Evolutionary conservation across 2,113 vertebrate species (phyloP).

Genomic region (Castor canadensis): DNA sequence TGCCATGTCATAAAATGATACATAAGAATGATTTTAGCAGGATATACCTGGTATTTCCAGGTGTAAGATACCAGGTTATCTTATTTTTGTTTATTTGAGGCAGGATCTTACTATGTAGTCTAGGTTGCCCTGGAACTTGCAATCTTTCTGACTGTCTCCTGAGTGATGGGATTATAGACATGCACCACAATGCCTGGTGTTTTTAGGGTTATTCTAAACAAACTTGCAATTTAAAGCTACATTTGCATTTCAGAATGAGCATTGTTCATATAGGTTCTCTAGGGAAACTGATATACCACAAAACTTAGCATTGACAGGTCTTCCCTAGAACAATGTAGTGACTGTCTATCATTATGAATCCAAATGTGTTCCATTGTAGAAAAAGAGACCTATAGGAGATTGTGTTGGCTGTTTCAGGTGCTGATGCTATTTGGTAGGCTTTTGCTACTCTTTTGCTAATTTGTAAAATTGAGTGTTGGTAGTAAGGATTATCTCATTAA

Average conservation of each 20-base stretch:
- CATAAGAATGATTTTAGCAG: neutral
- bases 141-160: too few species aligned
- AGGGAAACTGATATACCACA: neutral
- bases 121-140: too few species aligned
- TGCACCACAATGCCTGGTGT: neutral
- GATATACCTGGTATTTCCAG: neutral
- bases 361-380: neutral
- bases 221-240: neutral
- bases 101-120: neutral
- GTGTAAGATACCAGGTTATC: neutral
- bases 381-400: neutral
- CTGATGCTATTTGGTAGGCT: neutral
- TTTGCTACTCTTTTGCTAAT: neutral
- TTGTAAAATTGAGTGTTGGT: neutral
- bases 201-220: neutral
- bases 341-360: neutral
- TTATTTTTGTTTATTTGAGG: neutral
- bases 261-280: neutral
- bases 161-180: too few species aligned
- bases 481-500: neutral
- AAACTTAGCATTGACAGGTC: neutral
- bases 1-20: neutral
- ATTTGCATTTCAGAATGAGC: neutral
- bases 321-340: neutral
- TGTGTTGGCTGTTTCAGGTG: neutral